These are phyloP conservation scores for Sorex fumeus DNA, from an alignment of 2,113 vertebrate species.

Conservation along the genomic window DNA sequence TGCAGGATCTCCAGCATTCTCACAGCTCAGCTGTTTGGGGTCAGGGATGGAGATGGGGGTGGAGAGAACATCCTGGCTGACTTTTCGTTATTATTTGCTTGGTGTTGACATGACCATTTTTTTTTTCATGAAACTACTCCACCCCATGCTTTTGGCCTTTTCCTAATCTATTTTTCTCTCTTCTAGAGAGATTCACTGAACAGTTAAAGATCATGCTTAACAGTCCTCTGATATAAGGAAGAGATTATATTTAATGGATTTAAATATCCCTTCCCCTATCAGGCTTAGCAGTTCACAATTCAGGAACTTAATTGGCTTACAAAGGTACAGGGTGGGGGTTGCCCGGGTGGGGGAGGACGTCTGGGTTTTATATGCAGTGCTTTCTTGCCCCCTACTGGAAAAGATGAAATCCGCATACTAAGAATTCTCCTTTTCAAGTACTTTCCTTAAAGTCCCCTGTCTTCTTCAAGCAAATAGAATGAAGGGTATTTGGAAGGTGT, in stretches of 20 bases:
- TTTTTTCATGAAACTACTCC: not conserved
- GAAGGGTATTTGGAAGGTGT: not conserved
- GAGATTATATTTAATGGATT: conserved; percentile 83
- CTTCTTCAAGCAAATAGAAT: conserved; percentile 58
- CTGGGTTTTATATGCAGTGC: conserved; percentile 84
- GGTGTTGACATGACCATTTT: not conserved
- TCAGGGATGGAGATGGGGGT: not conserved
- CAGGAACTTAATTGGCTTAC: conserved; percentile 75
- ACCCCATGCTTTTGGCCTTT: conserved; percentile 67
- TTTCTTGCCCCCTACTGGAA: conserved; percentile 91
- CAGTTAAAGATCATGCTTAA: conserved; percentile 84
- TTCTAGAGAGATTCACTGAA: conserved; percentile 78
- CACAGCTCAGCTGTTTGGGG: not conserved
- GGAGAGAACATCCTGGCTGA: not conserved
- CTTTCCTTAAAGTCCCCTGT: conserved; percentile 3
- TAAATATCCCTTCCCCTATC: conserved; percentile 79
- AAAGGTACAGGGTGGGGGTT: conserved; percentile 48
- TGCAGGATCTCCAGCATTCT: conserved; percentile 26
- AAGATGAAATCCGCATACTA: conserved; percentile 66
- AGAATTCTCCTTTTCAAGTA: conserved; percentile 58
- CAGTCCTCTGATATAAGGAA: conserved; percentile 83
- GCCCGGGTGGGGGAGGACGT: fast-evolving
- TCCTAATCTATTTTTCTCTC: conserved; percentile 64
- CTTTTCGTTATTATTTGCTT: not conserved
- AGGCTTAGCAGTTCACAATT: conserved; percentile 81